These are phyloP conservation scores for Pycnomerus fuliginosus DNA, from an alignment of 2,888 invertebrate genomes.

Conservation along the genomic window DNA sequence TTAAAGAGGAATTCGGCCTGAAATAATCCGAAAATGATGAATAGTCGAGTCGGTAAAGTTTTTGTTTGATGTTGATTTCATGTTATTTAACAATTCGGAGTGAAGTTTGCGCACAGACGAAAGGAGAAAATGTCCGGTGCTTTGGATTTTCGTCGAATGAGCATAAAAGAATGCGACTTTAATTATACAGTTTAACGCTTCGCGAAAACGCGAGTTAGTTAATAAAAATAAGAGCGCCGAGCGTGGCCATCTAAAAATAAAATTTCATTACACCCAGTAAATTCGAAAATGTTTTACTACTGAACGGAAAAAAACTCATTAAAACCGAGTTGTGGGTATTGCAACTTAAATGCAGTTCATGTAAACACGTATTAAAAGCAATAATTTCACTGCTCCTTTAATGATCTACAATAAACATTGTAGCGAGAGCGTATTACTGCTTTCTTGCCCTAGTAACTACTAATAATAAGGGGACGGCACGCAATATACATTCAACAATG, in stretches of 20 bases:
- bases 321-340: constrained; percentile 31
- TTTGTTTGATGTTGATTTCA: constrained; percentile 4
- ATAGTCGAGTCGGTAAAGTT: too few relatives aligned
- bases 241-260: constrained; percentile 22
- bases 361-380: constrained; percentile 38
- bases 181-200: constrained; percentile 25
- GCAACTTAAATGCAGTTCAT: constrained; percentile 34
- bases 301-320: constrained; percentile 29
- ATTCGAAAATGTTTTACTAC: constrained; percentile 26
- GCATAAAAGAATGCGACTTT: constrained; percentile 23
- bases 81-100: not conserved
- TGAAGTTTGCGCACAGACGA: not conserved
- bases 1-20: too few relatives aligned
- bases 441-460: not conserved
- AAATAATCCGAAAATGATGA: too few relatives aligned
- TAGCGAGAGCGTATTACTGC: not conserved
- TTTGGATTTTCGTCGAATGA: constrained; percentile 20
- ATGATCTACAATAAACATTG: constrained; percentile 34
- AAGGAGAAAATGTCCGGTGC: too few relatives aligned
- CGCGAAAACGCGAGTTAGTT: constrained; percentile 16
- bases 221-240: constrained; percentile 8
- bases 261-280: constrained; percentile 28
- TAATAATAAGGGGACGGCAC: not conserved
- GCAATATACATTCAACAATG: not conserved
- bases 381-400: constrained; percentile 36